Evolutionary conservation across 2,888 invertebrate species (phyloP), one percentile per base, ranked within the genome.

Genomic region (Plebejus argus): DNA sequence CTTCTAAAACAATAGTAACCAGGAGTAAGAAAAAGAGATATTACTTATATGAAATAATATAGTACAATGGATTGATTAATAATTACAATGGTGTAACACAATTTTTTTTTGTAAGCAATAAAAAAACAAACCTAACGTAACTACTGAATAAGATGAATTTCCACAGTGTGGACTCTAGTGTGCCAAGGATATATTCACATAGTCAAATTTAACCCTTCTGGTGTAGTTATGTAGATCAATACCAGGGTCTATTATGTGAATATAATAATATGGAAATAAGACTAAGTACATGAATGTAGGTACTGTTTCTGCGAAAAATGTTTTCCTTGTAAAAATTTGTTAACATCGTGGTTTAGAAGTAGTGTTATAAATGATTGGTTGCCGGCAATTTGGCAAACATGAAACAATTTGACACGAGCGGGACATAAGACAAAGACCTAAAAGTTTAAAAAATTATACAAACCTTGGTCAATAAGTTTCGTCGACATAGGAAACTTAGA

Each of bases 391-490:
- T n/a, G n/a, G n/a, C 66, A 66, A 66, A 66, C 28, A 66, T 18
- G 28, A 66, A 28, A 10, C 61, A 23, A 1, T 66, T 28, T 66
- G 28, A 66, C 66, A 66, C 15, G 66, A 66, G 15, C 15, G 3
- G 28, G 4, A 15, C 15, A 66, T 61, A 10, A 23, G 23, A 61
- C 23, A 61, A 23, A 66, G 28, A 15, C 20, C 10, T 15, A 4
- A 28, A 28, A 66, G 15, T 58, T 58, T 58, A 8, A 28, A 66
- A 61, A 20, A 10, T 0, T n/a, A 10, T 15, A 74, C 83, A 84
- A 94, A 97, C 97, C 97, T 94, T 96, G 95, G 85, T 97, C 97
- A 82, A 97, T 94, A 70, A 97, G 94, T 81, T 96, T 95, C 45
- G 95, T 93, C 8, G 96, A 95, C 83, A 96, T 95, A 23, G 97